Evolutionary conservation across 2,888 invertebrate genomes (phyloP), one percentile per base, ranked within the genome.

Genomic region (Seira musarum): DNA sequence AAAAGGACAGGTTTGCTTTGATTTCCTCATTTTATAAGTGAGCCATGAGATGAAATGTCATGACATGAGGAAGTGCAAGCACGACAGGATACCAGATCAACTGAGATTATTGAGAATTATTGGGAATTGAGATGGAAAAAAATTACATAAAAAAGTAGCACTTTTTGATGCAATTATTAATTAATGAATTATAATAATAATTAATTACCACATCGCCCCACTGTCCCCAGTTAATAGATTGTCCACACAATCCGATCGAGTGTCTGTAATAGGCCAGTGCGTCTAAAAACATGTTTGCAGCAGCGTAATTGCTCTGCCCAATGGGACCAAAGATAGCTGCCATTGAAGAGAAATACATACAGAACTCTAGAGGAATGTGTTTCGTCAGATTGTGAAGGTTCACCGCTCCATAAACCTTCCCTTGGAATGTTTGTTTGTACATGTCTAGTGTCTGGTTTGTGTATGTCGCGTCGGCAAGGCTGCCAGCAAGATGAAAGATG

Each of bases 151-250:
- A n/a, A n/a, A n/a, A n/a, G n/a, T n/a, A n/a, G n/a, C n/a, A n/a
- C n/a, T n/a, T n/a, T n/a, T n/a, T n/a, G n/a, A n/a, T n/a, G n/a
- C n/a, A n/a, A n/a, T n/a, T n/a, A n/a, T n/a, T n/a, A n/a, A n/a
- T n/a, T n/a, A n/a, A n/a, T n/a, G n/a, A n/a, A n/a, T n/a, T n/a
- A n/a, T n/a, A n/a, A n/a, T n/a, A n/a, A n/a, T n/a, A n/a, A n/a
- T n/a, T n/a, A n/a, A n/a, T n/a, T n/a, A n/a, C n/a, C 40, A 40
- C 40, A 40, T 40, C 40, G 0, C 73, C 49, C 82, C 83, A 83
- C 19, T 82, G 81, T 2, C 83, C 83, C 83, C 82, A 83, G 24
- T 83, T 82, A 15, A 80, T 64, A 49, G 80, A 68, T 24, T 70
- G 73, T 2, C 74, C 82, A 22, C 69, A 65, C 1, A 83, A 25